Percentiles rank a stretch among this genome's conserved stretches.
phyloP scores from a whole-genome alignment of 2,888 invertebrate species.

The Heteropelma amictum region DNA sequence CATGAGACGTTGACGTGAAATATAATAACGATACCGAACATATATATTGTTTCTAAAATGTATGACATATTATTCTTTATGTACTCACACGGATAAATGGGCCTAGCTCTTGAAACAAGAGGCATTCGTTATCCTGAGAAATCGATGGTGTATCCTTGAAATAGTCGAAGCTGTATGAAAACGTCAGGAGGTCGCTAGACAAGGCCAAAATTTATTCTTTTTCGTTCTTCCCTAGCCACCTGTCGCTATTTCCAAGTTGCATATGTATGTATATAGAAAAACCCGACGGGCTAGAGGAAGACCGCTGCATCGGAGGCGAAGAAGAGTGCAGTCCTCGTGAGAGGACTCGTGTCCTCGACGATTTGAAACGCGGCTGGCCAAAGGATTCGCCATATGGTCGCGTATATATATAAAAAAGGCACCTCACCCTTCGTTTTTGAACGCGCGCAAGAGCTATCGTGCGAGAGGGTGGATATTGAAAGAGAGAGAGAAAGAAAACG shows the following conservation, averaged over 20 bases:
- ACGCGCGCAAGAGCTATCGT: conserved; percentile 20
- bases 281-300: not conserved
- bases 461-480: conserved; percentile 17
- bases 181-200: conserved; percentile 56
- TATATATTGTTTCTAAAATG: too few relatives aligned
- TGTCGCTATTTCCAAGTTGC: conserved; percentile 46
- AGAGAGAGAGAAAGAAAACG: conserved; percentile 5
- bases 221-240: conserved; percentile 53
- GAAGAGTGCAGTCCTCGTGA: conserved; percentile 40
- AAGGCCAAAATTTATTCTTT: conserved; percentile 52
- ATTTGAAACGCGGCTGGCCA: conserved; percentile 65
- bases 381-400: conserved; percentile 77
- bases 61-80: too few relatives aligned
- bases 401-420: conserved; percentile 36
- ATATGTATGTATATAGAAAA: not conserved
- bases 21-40: too few relatives aligned
- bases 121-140: conserved; percentile 13
- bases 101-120: conserved; percentile 1
- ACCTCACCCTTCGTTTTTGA: conserved; percentile 21
- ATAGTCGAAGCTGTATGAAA: conserved; percentile 7
- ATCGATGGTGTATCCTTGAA: conserved; percentile 26
- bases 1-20: too few relatives aligned
- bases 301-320: not conserved
- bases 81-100: too few relatives aligned
- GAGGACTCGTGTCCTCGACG: conserved; percentile 63